Evolutionary conservation across 2,113 vertebrate species (phyloP), one percentile per base, ranked within the genome.

Genomic region (Pampusana beccarii): DNA sequence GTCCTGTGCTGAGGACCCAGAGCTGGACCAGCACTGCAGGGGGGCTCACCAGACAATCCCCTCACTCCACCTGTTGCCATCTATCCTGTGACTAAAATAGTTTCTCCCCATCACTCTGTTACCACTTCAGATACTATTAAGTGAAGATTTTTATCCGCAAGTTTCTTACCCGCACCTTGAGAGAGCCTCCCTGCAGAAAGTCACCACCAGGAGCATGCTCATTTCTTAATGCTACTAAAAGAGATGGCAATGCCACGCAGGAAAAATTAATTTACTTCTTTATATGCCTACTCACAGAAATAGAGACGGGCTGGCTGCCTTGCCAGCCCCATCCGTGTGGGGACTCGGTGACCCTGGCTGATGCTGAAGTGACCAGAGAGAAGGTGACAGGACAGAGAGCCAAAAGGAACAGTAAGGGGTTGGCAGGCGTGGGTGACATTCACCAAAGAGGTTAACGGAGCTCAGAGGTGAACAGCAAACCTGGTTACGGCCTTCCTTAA

Each of bases 401-500:
- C 69, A n/a, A 40, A 40, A 42, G 3, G 48, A 62, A 28, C 21
- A 65, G 80, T 10, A 42, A 33, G 0, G 3, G n/a, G 40, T 4
- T 25, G 13, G 46, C 33, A 57, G 61, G 65, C 23, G 13, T 2
- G 25, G 56, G 14, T 13, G 19, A 34, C 24, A 21, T 25, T 46
- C 67, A 31, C 26, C 3, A 9, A 2, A 48, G 58, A 25, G 29
- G 38, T 5, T 33, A 70, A 65, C 0, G 0, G 33, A 46, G 46
- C 5, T 5, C 34, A 5, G 46, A 71, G n/a, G 38, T 10, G 44
- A 56, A 25, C 21, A 48, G 29, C 20, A 0, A 0, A 12, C 14
- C 21, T 28, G 17, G 16, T 13, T 5, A 61, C 13, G 56, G 50
- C 16, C 64, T 7, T 16, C 33, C 57, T 36, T 90, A 23, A 82